These are phyloP conservation scores for Frankliniella intonsa DNA, from an alignment of 2,888 invertebrate species.

Conservation along the genomic window DNA sequence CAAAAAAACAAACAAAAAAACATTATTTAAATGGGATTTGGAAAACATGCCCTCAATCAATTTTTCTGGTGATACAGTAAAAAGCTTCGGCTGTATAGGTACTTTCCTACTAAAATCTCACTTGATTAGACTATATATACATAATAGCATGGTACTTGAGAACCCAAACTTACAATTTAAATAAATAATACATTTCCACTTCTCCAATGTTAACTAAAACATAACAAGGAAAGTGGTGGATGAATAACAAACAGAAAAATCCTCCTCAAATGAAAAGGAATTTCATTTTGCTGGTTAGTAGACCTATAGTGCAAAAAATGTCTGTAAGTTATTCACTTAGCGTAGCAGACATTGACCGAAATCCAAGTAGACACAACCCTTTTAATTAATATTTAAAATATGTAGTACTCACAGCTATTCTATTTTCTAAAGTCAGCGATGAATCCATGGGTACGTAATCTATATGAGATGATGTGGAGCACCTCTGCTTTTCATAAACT, in stretches of 20 bases:
- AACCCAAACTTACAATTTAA: constrained; percentile 14
- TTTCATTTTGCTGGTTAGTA: background rate
- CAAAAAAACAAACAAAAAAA: background rate
- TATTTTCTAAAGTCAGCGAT: constrained; percentile 21
- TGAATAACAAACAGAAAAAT: constrained; percentile 16
- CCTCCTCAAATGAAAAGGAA: background rate
- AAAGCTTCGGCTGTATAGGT: background rate
- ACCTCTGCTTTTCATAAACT: too few species aligned
- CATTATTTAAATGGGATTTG: background rate
- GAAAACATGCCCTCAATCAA: background rate
- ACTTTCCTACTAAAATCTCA: background rate
- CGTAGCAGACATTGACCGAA: constrained; percentile 20
- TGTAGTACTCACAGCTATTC: background rate
- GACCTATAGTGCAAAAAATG: background rate
- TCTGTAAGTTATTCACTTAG: background rate
- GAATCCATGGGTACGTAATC: background rate
- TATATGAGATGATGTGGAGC: too few species aligned
- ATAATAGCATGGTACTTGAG: constrained; percentile 18
- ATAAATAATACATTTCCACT: constrained; percentile 17
- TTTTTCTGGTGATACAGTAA: too few species aligned
- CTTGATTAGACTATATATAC: constrained; percentile 13
- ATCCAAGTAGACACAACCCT: constrained; percentile 18
- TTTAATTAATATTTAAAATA: constrained; percentile 3
- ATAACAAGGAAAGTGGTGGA: background rate
- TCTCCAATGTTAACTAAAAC: constrained; percentile 6